Percentiles rank a stretch among this genome's conserved stretches.
Evolutionary conservation across 92 coral and sea anemone genomes (phyloP).

Genomic region (Actinostola sp.): DNA sequence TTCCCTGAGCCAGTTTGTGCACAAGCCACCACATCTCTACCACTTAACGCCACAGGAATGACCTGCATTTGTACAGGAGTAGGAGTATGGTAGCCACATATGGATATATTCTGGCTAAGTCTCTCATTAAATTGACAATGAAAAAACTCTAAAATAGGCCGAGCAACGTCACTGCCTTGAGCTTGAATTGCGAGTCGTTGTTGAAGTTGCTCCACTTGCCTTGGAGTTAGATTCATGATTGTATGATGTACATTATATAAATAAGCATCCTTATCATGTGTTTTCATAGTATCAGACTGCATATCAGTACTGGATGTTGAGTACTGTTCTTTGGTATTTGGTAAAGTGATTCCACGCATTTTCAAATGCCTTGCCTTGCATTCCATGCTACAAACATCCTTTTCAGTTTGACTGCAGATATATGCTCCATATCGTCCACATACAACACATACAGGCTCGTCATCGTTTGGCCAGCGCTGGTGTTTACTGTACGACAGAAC

Average conservation of each 20-base stretch:
- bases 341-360: neutral
- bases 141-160: slow-evolving; percentile 83
- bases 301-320: no score
- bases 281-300: no score
- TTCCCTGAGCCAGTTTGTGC: slow-evolving; percentile 99
- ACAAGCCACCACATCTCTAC: slow-evolving; percentile 85
- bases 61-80: slow-evolving; percentile 99
- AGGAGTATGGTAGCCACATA: slow-evolving; percentile 73
- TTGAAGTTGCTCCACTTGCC: slow-evolving; percentile 69
- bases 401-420: slow-evolving; percentile 88
- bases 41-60: slow-evolving; percentile 76
- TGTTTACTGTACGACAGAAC: slow-evolving; percentile 83
- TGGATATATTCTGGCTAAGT: slow-evolving; percentile 51
- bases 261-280: neutral
- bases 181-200: slow-evolving; percentile 71
- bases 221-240: slow-evolving; percentile 42
- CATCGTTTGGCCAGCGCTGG: slow-evolving; percentile 91
- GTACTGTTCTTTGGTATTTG: no score
- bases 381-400: slow-evolving; percentile 91
- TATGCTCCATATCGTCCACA: slow-evolving; percentile 95
- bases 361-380: slow-evolving; percentile 88
- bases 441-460: slow-evolving; percentile 89
- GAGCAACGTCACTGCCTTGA: slow-evolving; percentile 64
- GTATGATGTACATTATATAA: slow-evolving; percentile 65
- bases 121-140: slow-evolving; percentile 72